Percentiles rank a stretch among this genome's conserved stretches.
Conservation (phyloP, 2,113 vertebrate genomes). For the Ammospiza caudacuta region DNA sequence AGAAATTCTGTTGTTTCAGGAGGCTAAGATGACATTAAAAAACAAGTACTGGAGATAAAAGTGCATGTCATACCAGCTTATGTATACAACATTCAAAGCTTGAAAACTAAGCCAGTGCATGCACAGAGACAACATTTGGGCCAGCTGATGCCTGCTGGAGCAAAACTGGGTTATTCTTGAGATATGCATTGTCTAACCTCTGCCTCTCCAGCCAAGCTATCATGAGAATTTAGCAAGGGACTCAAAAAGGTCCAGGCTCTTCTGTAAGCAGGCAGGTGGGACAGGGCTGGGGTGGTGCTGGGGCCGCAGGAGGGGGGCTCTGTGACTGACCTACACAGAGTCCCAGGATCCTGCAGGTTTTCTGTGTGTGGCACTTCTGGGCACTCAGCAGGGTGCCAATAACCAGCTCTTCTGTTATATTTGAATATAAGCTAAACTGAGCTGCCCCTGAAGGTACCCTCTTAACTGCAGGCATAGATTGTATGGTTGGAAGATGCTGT, state of each 20-base stretch:
- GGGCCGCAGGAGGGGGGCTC: not conserved
- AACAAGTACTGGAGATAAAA: not conserved
- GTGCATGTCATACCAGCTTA: not conserved
- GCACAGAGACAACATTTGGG: not conserved
- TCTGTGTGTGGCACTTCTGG: not conserved
- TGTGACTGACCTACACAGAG: accelerated
- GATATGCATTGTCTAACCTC: not conserved
- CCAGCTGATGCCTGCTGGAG: not conserved
- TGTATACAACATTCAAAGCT: not conserved
- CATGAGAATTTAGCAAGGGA: not conserved
- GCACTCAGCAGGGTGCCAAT: not conserved
- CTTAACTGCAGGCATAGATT: not conserved
- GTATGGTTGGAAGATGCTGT: not conserved
- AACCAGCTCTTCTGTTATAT: not conserved
- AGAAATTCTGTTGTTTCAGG: not conserved
- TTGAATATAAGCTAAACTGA: not conserved
- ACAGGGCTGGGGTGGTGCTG: accelerated
- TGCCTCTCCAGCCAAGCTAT: not conserved
- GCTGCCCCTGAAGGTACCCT: not conserved
- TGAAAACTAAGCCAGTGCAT: not conserved
- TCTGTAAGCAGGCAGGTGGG: not conserved
- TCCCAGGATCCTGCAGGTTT: not conserved
- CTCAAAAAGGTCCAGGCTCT: not conserved
- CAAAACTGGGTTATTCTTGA: not conserved
- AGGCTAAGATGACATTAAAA: not conserved